Conservation (phyloP, 2,888 invertebrate species). For the Caenorhabditis becei region DNA sequence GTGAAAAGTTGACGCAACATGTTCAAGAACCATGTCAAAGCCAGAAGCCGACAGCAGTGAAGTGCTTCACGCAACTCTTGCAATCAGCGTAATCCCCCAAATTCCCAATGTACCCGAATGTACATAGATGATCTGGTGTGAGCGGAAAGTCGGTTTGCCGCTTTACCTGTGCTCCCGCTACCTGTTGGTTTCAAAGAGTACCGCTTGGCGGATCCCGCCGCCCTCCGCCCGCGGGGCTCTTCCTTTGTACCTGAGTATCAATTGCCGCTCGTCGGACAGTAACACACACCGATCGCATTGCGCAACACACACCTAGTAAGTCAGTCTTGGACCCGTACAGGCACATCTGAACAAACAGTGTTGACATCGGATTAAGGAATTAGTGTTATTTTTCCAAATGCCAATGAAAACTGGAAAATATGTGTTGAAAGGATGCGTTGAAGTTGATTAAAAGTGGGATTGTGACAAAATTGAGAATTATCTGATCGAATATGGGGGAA, state of each 20-base stretch:
- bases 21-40: constrained; percentile 27
- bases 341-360: constrained; percentile 39
- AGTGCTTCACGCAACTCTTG: constrained; percentile 34
- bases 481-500: no score
- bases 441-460: no score
- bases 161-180: no score
- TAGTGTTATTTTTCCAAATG: constrained; percentile 10
- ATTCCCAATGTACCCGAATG: not conserved
- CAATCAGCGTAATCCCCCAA: not conserved
- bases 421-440: no score
- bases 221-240: not conserved
- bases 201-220: no score
- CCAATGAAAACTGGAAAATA: no score
- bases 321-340: not conserved
- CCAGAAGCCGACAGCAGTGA: constrained; percentile 25
- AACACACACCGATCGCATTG: constrained; percentile 35
- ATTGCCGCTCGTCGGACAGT: constrained; percentile 13
- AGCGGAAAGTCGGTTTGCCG: not conserved
- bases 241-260: not conserved
- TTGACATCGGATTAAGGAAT: not conserved
- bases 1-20: constrained; percentile 41
- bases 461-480: no score
- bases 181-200: no score
- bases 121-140: no score
- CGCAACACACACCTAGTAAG: constrained; percentile 28